A percentile compares a stretch with the other conserved stretches of the same genome.
These are phyloP conservation scores for Leptinotarsa texana DNA, from an alignment of 1,140 invertebrate species.

Conservation along the genomic window DNA sequence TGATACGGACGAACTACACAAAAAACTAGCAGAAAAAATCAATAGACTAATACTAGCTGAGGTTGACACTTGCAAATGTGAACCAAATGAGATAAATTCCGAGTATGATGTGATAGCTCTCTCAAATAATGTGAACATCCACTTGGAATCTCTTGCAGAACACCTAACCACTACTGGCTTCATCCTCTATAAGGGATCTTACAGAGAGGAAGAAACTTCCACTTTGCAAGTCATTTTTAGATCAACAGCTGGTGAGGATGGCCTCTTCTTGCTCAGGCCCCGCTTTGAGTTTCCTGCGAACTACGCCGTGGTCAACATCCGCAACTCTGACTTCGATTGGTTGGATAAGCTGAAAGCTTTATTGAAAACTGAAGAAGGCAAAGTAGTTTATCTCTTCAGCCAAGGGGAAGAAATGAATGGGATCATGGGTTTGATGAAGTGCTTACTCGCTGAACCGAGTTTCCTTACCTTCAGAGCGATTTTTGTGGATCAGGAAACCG, in stretches of 20 bases:
- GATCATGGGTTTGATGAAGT: conserved; percentile 84
- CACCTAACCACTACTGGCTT: conserved; percentile 9
- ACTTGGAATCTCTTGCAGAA: not conserved
- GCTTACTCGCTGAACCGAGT: conserved; percentile 81
- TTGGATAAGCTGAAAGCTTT: conserved; percentile 75
- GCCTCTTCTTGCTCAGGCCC: conserved; percentile 56
- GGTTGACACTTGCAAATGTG: not conserved
- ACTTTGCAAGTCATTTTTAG: conserved; percentile 10
- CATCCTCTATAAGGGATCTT: not conserved
- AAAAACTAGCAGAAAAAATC: too few species aligned
- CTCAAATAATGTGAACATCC: not conserved
- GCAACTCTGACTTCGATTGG: conserved; percentile 76
- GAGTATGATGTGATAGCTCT: conserved; percentile 3
- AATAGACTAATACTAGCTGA: too few species aligned
- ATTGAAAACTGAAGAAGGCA: conserved; percentile 64
- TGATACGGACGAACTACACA: not conserved
- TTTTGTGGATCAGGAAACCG: conserved; percentile 65
- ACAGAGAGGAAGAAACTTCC: not conserved
- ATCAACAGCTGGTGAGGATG: not conserved
- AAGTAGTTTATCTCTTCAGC: conserved; percentile 69
- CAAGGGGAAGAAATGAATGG: conserved; percentile 73
- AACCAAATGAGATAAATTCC: not conserved
- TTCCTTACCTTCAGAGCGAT: conserved; percentile 68
- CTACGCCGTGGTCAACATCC: conserved; percentile 62
- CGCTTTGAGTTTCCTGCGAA: conserved; percentile 50